Evolutionary conservation across 2,113 vertebrate species (phyloP), one percentile per base, ranked within the genome.

Genomic region (Syngnathus scovelli): DNA sequence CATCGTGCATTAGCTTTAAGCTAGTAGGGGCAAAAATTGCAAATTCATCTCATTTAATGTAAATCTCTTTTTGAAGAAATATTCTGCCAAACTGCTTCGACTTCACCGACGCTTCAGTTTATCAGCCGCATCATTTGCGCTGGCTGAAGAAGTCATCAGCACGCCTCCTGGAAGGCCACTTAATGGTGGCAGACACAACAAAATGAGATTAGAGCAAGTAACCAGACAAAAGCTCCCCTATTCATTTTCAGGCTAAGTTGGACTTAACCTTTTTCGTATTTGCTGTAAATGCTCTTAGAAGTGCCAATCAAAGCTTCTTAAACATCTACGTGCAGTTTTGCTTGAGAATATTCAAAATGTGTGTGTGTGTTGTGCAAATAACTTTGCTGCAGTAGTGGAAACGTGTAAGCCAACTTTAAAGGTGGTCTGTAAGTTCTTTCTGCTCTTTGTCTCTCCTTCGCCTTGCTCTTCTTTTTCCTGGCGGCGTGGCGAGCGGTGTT

Each of bases 401-500:
- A 33, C 27, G 27, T 33, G 27, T 21, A 52, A n/a, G 49, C 49
- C 10, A 21, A 52, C 49, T 52, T 52, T n/a, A 52, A 7, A 19
- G n/a, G 19, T 21, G 8, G 49, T 4, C 19, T 1, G 49, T 9
- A 51, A 51, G 19, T 38, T 66, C 65, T 54, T 74, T 39, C 90
- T 44, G 87, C 88, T 54, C 87, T 67, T 27, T 60, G 23, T 61
- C 62, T 66, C 75, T 72, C 88, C 56, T 89, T 87, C 62, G 64
- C 74, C 68, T 80, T 36, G 37, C 62, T 74, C 68, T 71, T 90
- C 39, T 91, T 85, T 87, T 87, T 89, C 84, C 86, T 85, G 84
- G 85, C 83, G 79, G 64, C 60, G 68, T 36, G 41, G 39, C 70
- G 41, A 70, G 77, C 82, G 78, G 78, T 65, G 75, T 87, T 87